Conservation (phyloP, 2,113 vertebrate species). For the Lagopus leucura region DNA sequence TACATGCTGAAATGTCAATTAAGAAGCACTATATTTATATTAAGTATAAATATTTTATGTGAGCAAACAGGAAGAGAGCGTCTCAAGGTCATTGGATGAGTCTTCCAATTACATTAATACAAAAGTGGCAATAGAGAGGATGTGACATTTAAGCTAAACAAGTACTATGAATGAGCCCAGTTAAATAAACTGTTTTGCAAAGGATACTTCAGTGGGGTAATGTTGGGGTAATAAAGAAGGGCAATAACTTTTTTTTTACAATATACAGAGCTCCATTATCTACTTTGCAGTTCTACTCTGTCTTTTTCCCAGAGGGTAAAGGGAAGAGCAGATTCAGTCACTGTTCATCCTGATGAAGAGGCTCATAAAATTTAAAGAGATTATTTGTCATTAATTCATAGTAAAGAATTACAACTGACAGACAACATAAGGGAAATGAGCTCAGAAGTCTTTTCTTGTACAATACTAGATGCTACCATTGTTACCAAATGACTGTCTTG, state of each 20-base stretch:
- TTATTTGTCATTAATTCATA: constrained; percentile 39
- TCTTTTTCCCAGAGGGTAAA: constrained; percentile 6
- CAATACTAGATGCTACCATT: constrained; percentile 3
- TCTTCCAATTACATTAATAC: constrained; percentile 35
- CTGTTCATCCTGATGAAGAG: constrained; percentile 10
- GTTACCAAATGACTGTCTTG: neutral
- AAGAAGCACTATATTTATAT: constrained; percentile 27
- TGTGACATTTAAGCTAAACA: constrained; percentile 49
- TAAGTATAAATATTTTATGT: constrained; percentile 59
- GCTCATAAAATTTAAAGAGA: constrained; percentile 40
- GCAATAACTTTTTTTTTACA: constrained; percentile 54
- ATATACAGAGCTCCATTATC: constrained; percentile 1
- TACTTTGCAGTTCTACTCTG: neutral
- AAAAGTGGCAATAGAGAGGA: constrained; percentile 36
- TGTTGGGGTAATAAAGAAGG: constrained; percentile 18
- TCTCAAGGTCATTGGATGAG: constrained; percentile 38
- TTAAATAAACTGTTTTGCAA: constrained; percentile 70
- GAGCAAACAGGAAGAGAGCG: constrained; percentile 56
- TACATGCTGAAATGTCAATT: constrained; percentile 32
- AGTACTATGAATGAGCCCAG: neutral
- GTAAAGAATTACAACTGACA: neutral
- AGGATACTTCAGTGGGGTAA: constrained; percentile 34
- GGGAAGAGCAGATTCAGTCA: neutral
- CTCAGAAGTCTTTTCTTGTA: constrained; percentile 7
- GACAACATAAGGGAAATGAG: constrained; percentile 6